Conservation (phyloP, 2,113 vertebrate species). For the Corythoichthys haematopterus region DNA sequence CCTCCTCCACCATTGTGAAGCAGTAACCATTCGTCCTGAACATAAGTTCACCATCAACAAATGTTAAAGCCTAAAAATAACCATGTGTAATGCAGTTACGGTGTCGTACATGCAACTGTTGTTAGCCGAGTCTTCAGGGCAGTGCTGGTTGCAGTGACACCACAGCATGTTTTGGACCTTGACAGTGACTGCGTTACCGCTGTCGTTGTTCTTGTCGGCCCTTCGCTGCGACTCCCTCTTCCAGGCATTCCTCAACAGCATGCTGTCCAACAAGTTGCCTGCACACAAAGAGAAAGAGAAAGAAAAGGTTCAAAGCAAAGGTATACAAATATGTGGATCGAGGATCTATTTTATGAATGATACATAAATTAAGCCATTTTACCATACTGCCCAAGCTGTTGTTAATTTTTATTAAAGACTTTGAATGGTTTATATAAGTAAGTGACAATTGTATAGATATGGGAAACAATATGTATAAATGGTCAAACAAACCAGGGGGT, state of each 20-base stretch:
- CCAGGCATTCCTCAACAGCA: conserved; percentile 83
- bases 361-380: no score
- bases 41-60: neutral
- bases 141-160: conserved; percentile 92
- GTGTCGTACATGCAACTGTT: conserved; percentile 78
- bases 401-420: no score
- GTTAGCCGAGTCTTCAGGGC: conserved; percentile 88
- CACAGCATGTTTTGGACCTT: conserved; percentile 75
- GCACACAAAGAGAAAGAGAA: conserved; percentile 3
- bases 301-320: neutral
- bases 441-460: no score
- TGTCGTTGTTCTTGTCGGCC: conserved; percentile 64
- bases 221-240: conserved; percentile 75
- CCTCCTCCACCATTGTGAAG: conserved; percentile 95
- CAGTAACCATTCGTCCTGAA: conserved; percentile 91
- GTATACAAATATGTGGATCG: neutral
- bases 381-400: no score
- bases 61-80: neutral
- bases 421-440: no score
- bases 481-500: no score
- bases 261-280: conserved; percentile 79
- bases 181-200: conserved; percentile 68
- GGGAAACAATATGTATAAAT: no score
- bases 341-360: neutral
- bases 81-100: neutral